Base-by-base conservation (phyloP, 2,113 vertebrate species). In the Pelmatolapia mariae region DNA sequence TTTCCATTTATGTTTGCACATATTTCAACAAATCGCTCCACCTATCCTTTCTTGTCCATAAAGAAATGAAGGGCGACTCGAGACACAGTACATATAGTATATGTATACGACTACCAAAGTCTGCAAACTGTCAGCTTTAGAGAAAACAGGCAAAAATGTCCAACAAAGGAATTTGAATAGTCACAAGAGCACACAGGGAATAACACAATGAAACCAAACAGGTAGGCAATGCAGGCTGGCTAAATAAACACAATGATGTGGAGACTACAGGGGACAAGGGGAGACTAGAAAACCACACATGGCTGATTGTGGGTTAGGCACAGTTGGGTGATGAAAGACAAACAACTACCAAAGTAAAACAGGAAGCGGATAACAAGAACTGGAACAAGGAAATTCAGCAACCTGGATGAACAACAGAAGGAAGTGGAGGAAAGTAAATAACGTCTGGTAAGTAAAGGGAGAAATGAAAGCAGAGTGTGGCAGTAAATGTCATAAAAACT, bases 1-100 rank as follows among this genome's bases (percentile, higher is more conserved):
- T 68, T 40, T 40, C 36, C 63, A 68, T 40, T 68, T 40, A 68
- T 68, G 19, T 40, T 68, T 68, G 63, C 63, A 38, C 19, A 68
- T 68, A 68, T 68, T 68, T 68, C 63, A 68, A 40, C 31, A 40
- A 66, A 68, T 68, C 4, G 3, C 19, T 68, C 33, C 36, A 68
- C 36, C 63, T 4, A 68, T 3, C 7, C 36, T 22, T 40, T 22
- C 11, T 9, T 68, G 40, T 68, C 36, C 36, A 40, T 22, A 40
- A 40, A 40, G 36, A 68, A 68, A 3, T 22, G 63, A 22, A 22
- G 36, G 63, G 11, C 1, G 0, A 66, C 33, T 66, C 2, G 4
- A 66, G 19, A 1, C 33, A n/a, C 19, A 66, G 19, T n/a, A 38
- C 61, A 12, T 66, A 38, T 38, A 66, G 33, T 53, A 16, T 19